A percentile compares a stretch with the other conserved stretches of the same genome.
phyloP scores from a whole-genome alignment of 1,140 invertebrate genomes.

The Pomacea maculata region DNA sequence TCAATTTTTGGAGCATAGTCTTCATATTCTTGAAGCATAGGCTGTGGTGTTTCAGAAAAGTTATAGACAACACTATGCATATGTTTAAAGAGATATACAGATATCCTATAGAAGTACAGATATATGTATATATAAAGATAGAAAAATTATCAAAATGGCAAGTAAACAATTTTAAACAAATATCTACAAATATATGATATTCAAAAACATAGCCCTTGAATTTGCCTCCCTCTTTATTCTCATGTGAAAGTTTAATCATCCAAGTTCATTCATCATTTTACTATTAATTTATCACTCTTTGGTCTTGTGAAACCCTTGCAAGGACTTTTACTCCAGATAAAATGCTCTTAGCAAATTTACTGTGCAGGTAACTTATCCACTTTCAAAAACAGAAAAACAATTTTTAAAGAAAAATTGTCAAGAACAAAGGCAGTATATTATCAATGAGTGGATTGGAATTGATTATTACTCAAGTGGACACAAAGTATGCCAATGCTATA shows the following conservation, averaged over 20 bases:
- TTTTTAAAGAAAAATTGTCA: background rate
- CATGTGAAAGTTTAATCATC: no score
- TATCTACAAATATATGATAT: background rate
- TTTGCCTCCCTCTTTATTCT: no score
- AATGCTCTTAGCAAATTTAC: no score
- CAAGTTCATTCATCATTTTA: no score
- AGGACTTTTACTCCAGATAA: no score
- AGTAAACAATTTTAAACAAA: background rate
- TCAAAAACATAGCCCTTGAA: no score
- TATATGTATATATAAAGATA: background rate
- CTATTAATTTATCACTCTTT: no score
- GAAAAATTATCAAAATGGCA: background rate
- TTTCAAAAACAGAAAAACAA: background rate
- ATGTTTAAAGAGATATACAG: background rate
- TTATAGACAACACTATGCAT: no score
- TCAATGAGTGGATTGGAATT: no score
- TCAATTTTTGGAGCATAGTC: conserved; percentile 88
- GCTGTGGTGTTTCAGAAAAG: conserved; percentile 62
- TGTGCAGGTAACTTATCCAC: no score
- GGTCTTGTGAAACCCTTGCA: no score
- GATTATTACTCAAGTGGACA: background rate
- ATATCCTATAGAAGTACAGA: background rate
- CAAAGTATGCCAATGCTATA: background rate
- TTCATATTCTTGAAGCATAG: conserved; percentile 87
- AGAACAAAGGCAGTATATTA: no score